phyloP scores from a whole-genome alignment of 2,113 vertebrate species.

The Stomatorhinus ivindoensis region DNA sequence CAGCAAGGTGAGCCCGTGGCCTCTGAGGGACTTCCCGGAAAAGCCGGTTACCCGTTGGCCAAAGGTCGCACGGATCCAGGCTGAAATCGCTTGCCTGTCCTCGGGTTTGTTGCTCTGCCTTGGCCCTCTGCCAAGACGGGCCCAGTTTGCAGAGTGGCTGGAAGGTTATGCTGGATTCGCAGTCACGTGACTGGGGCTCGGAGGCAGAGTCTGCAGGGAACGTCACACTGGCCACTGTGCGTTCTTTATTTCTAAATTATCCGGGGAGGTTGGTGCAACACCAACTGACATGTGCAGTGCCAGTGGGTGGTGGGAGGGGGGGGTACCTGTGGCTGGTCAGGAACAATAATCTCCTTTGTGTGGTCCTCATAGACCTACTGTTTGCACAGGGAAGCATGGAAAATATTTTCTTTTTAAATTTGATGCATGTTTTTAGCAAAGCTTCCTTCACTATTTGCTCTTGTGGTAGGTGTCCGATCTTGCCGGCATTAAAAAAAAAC shows the following conservation, averaged over 20 bases:
- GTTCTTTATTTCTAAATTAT: not conserved
- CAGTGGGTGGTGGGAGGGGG: not conserved
- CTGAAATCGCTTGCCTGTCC: not conserved
- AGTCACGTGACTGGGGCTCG: not conserved
- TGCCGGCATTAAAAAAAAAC: not conserved
- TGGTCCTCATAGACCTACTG: not conserved
- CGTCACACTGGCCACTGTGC: not conserved
- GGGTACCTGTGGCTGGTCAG: not conserved
- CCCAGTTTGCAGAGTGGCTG: not conserved
- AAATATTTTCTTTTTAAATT: not conserved
- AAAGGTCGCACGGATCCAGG: not conserved
- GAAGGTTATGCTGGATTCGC: not conserved
- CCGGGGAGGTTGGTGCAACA: not conserved
- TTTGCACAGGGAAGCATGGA: not conserved
- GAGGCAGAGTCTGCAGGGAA: not conserved
- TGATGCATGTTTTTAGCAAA: not conserved
- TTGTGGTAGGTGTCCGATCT: not conserved
- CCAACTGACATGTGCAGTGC: not conserved
- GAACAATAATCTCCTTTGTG: not conserved
- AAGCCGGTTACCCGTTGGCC: not conserved
- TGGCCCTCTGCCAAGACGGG: not conserved
- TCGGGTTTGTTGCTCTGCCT: not conserved
- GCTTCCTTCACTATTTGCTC: not conserved
- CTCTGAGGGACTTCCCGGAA: not conserved
- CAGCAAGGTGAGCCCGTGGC: constrained; percentile 76